Evolutionary conservation across 2,888 invertebrate species (phyloP), one percentile per base, ranked within the genome.

Genomic region (Euclidia mi): DNA sequence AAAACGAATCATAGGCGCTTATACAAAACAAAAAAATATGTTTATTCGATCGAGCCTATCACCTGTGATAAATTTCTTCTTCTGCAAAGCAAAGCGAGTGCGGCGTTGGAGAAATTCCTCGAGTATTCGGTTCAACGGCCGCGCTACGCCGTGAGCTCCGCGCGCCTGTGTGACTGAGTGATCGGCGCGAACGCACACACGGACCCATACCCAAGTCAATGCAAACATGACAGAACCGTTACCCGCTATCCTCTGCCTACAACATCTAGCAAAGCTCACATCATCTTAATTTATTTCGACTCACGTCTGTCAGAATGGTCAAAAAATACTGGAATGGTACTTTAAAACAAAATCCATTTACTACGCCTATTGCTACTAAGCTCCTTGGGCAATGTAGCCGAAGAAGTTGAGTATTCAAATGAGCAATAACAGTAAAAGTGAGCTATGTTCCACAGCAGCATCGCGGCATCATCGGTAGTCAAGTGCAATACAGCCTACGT

Each of bases 61-160:
- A 84, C 77, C 83, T 82, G 80, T 79, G 76, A 83, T 87, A 85
- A 87, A 90, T 87, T 88, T 89, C 89, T 87, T 85, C 85, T 87
- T 86, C 87, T 85, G 84, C 89, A 85, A 72, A 72, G 84, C 87
- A 84, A 87, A 84, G 85, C 83, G 82, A 84, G 83, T 85, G 80
- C 83, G 82, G 72, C 74, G 78, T 85, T 90, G 89, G 93, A 94
- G 94, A 94, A 94, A 94, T 94, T 94, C 94, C 93, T 93, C 83
- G 80, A 86, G 92, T 91, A 89, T 91, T 90, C 92, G 92, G 94
- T 94, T 94, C 94, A 94, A 94, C 87, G 93, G 91, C 94, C 94
- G 92, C 90, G 82, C 86, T 82, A 82, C 79, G 84, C 87, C 87
- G 88, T 86, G 84, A 86, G 81, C 86, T 82, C 77, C 72, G 73